Evolutionary conservation across 2,113 vertebrate species (phyloP), one percentile per base, ranked within the genome.

Genomic region (Puma concolor): DNA sequence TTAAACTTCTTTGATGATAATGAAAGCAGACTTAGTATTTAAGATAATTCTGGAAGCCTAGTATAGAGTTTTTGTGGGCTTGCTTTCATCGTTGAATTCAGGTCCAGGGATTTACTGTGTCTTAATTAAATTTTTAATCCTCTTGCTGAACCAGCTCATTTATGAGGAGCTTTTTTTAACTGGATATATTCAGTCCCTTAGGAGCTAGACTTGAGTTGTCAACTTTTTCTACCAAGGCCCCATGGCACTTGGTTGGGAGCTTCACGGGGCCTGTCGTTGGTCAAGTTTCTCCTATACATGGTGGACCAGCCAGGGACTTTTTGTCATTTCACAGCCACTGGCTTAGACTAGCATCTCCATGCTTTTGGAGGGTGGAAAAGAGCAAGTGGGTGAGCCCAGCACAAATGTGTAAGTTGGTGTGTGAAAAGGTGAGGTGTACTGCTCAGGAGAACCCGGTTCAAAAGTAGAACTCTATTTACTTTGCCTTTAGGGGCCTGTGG

Each of bases 111-210:
- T 92, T 88, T 74, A 44, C 38, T 11, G 1, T 64, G 21, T 96
- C 31, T 95, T 95, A 92, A 90, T 90, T 96, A 84, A 80, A 54
- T 2, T 44, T 88, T 95, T 72, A 97, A 71, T 94, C 57, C 69
- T 95, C 72, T 57, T 77, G 81, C 31, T 15, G 54, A 97, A 52
- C 79, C 44, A 19, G 44, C 60, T 96, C 41, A 33, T 89, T 79
- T 63, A 12, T 77, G 60, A 92, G 76, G 25, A 92, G 36, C n/a
- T 44, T 92, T 93, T 89, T 52, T 21, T 71, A 81, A 77, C 80
- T 82, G 66, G 38, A 4, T 83, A 4, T 80, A 17, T 25, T 86
- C 23, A 67, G 77, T 88, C 90, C 36, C 57, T 36, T 41, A n/a
- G 84, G 92, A 83, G 31, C 27, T 54, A 63, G 66, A 13, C 74